Evolutionary conservation across 1,140 invertebrate species (phyloP).

Genomic region (Mactra quadrangularis): DNA sequence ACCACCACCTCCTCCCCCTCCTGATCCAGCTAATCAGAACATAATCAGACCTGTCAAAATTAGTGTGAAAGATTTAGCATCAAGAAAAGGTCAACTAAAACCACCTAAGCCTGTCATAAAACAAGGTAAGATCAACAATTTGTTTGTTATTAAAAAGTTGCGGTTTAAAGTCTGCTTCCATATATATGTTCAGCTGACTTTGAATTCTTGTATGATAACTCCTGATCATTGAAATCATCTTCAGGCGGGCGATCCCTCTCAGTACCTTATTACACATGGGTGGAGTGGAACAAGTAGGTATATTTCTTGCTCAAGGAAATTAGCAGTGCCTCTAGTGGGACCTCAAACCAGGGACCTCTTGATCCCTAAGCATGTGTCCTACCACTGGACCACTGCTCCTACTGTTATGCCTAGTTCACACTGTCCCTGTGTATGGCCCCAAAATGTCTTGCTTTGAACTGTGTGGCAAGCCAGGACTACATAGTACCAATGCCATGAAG

Average conservation of each 20-base stretch:
- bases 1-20: not conserved
- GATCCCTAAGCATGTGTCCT: too few species aligned
- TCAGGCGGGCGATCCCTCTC: not conserved
- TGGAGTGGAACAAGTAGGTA: too few species aligned
- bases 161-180: not conserved
- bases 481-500: too few species aligned
- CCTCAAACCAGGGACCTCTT: too few species aligned
- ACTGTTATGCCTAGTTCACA: too few species aligned
- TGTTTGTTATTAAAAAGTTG: not conserved
- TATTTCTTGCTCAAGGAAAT: too few species aligned
- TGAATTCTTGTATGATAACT: not conserved
- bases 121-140: not conserved
- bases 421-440: not conserved
- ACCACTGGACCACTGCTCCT: too few species aligned
- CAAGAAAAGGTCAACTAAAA: slow-evolving; percentile 15
- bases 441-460: not conserved
- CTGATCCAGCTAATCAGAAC: too few species aligned
- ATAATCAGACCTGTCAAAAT: not conserved
- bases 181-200: not conserved
- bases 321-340: too few species aligned
- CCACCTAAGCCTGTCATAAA: slow-evolving; percentile 2
- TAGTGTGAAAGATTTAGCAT: slow-evolving; percentile 2
- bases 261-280: too few species aligned
- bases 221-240: not conserved
- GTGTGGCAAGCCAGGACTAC: not conserved